Evolutionary conservation across 2,797 vertebrate genomes (phyloP).

Genomic region (Cyprinella venusta): DNA sequence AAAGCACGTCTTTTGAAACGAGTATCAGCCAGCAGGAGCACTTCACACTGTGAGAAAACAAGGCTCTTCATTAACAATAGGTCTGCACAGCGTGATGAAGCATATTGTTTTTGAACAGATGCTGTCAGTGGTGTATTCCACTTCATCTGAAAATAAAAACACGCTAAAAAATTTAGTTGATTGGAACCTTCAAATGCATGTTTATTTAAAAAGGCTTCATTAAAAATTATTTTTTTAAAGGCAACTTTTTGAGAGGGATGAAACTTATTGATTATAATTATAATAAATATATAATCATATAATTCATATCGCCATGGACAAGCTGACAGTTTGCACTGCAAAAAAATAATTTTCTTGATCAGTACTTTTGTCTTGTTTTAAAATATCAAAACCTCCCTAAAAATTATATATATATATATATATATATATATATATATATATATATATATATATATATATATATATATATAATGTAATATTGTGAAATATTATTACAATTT

Average conservation of each 20-base stretch:
- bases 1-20: constrained; percentile 57
- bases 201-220: not conserved
- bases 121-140: constrained; percentile 19
- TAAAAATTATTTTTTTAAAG: not conserved
- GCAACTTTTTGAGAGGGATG: not conserved
- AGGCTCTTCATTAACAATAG: constrained; percentile 58
- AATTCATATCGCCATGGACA: not conserved
- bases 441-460: too few relatives aligned
- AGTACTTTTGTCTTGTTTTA: constrained; percentile 1
- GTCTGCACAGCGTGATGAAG: constrained; percentile 57
- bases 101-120: constrained; percentile 55
- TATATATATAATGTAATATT: too few relatives aligned
- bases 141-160: constrained; percentile 25
- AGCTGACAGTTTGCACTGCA: not conserved
- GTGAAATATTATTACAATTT: too few relatives aligned
- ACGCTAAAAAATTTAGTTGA: constrained; percentile 11
- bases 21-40: constrained; percentile 55
- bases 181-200: not conserved
- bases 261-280: not conserved
- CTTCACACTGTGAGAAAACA: constrained; percentile 55
- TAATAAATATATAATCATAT: too few relatives aligned
- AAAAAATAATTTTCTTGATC: not conserved
- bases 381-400: not conserved
- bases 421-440: too few relatives aligned
- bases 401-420: not conserved